Conservation (phyloP, 2,113 vertebrate genomes). For the Scomber japonicus region DNA sequence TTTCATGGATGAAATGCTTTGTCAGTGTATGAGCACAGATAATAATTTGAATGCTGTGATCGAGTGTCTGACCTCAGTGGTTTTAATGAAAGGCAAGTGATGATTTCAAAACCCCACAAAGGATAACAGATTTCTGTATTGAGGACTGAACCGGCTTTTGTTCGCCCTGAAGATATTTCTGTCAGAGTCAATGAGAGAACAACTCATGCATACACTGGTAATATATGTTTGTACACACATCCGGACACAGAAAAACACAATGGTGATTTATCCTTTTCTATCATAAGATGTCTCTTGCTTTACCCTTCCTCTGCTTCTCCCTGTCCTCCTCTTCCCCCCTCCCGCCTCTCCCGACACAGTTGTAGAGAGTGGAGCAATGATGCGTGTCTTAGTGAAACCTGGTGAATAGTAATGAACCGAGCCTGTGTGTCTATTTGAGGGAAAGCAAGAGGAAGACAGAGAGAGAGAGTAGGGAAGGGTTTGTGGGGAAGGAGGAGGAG, state of each 20-base stretch:
- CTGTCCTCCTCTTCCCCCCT: conserved; percentile 28
- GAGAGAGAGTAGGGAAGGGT: conserved; percentile 58
- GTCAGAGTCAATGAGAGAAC: conserved; percentile 44
- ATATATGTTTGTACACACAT: conserved; percentile 68
- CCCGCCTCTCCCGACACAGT: conserved; percentile 61
- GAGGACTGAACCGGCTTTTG: conserved; percentile 42
- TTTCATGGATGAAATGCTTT: conserved; percentile 58
- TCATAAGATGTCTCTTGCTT: conserved; percentile 57
- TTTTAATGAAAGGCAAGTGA: conserved; percentile 58
- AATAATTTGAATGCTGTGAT: conserved; percentile 51
- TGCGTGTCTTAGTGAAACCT: conserved; percentile 82
- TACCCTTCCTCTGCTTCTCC: conserved; percentile 37
- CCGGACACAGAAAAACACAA: conserved; percentile 62
- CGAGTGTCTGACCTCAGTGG: conserved; percentile 48
- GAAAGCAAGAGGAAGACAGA: conserved; percentile 66
- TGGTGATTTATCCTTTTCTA: conserved; percentile 66
- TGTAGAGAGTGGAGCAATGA: conserved; percentile 76
- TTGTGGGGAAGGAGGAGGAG: conserved; percentile 52
- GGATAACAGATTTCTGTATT: conserved; percentile 41
- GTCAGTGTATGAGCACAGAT: conserved; percentile 62
- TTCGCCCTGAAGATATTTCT: conserved; percentile 36
- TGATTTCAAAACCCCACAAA: conserved; percentile 58
- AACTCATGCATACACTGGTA: conserved; percentile 62
- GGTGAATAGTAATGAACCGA: conserved; percentile 87
- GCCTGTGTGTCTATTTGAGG: conserved; percentile 84